Percentiles rank a stretch among this genome's conserved stretches.
phyloP scores from a whole-genome alignment of 1,140 invertebrate genomes.

The Sarcophaga bullata region DNA sequence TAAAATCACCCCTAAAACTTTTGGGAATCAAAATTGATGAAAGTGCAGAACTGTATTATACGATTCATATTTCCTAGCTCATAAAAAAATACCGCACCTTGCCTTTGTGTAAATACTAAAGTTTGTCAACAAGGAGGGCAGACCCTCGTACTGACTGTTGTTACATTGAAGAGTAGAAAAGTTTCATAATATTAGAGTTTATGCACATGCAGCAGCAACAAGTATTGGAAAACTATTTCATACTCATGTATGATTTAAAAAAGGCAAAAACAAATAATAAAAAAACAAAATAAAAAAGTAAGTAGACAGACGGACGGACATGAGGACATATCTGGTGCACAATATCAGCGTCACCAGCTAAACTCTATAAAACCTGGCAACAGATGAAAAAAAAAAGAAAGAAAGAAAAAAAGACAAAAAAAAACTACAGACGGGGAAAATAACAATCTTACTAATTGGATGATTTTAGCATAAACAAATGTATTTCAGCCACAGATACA shows the following conservation, averaged over 20 bases:
- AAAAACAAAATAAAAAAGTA: slow-evolving; percentile 26
- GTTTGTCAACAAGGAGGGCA: too few relatives aligned
- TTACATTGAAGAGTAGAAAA: too few relatives aligned
- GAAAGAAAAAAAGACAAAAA: slow-evolving; percentile 57
- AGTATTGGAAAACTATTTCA: slow-evolving; percentile 37
- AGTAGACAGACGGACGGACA: slow-evolving; percentile 13
- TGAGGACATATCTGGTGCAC: slow-evolving; percentile 39
- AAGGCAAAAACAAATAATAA: background rate
- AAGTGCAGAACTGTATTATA: too few relatives aligned
- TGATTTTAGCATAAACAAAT: slow-evolving; percentile 67
- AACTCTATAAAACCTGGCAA: background rate
- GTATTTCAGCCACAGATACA: slow-evolving; percentile 52
- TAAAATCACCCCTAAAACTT: too few relatives aligned
- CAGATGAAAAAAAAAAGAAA: slow-evolving; percentile 38
- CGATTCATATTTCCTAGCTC: too few relatives aligned
- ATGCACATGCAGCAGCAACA: too few relatives aligned
- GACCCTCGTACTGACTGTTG: too few relatives aligned
- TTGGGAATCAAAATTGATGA: too few relatives aligned
- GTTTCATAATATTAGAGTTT: too few relatives aligned
- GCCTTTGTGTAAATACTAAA: too few relatives aligned
- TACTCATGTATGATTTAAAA: slow-evolving; percentile 21
- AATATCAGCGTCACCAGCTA: slow-evolving; percentile 53
- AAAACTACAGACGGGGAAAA: slow-evolving; percentile 55
- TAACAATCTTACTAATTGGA: slow-evolving; percentile 66
- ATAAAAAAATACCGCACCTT: too few relatives aligned